Base-by-base conservation (phyloP, 2,113 vertebrate species). In the Tetraodon nigroviridis region DNA sequence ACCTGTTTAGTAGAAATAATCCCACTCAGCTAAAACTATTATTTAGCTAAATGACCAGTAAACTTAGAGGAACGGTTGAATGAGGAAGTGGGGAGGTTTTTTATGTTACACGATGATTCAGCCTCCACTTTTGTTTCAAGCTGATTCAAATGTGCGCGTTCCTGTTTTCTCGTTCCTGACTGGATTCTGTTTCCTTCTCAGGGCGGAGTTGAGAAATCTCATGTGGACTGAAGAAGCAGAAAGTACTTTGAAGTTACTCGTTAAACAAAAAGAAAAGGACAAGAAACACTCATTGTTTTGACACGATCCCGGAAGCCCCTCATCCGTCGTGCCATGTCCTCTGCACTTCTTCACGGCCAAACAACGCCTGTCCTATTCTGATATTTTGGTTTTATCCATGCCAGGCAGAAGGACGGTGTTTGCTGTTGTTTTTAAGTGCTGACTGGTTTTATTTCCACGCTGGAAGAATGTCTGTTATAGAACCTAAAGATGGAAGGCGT, bases 121-220 rank as follows among this genome's bases (percentile, higher is more conserved):
- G 4, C 29, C 42, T 50, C 14, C 5, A 13, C 19, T 47, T 16
- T 17, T 48, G n/a, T 22, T 52, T 50, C 20, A 22, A 48, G 18
- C 1, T 37, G 32, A 37, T 37, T 37, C 12, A 8, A 37, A 11
- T 37, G 8, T 37, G 32, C 32, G 12, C 8, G 32, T 12, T 46
- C n/a, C 44, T 6, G 44, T 41, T 16, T 37, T 79, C 48, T 81
- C 42, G 2, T 27, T 24, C 24, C 8, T 1, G 0, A 1, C 0
- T n/a, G 17, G 4, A 19, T 44, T 75, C 40, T 78, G 12, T 67
- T 48, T 62, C 18, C 68, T 66, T 55, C 21, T n/a, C 53, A 98
- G 95, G 94, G 92, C 27, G 89, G 92, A 27, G 84, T 89, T 0
- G 95, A 97, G 73, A 97, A 97, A 80, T 90, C 91, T 22, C 95